Evolutionary conservation across 2,888 invertebrate species (phyloP), one percentile per base, ranked within the genome.

Genomic region (Pollenia angustigena): DNA sequence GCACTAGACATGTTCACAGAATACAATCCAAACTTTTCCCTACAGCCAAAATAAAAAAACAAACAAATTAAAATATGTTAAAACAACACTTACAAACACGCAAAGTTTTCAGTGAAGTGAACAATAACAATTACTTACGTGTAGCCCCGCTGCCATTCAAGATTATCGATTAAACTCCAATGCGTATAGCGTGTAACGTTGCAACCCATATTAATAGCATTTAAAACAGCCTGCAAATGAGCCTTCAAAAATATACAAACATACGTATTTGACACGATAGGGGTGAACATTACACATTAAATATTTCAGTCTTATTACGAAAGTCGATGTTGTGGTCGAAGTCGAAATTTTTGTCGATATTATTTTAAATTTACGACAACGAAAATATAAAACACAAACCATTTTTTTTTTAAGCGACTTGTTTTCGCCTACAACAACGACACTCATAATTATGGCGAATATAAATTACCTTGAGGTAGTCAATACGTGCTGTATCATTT

Each of bases 1-100:
- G 94, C 93, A 88, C 94, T 95, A 1, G 93, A 91, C 90, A 96
- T 96, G 90, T 97, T 95, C 0, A 97, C 96, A 89, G 95, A 94
- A 89, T 95, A 95, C 0, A 97, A 89, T 8, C 97, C 97, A 92
- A 96, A 97, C 90, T 94, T 95, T 87, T 94, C 94, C 12, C 96
- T 96, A 91, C 79, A 94, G 94, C 48, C 56, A 66, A 79, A 81
- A 74, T 10, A 58, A 58, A 50, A 60, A 64, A 48, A 18, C 86
- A 80, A 81, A 68, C 68, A 88, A 88, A 69, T 81, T 42, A 60
- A 80, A 81, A 60, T 64, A 56, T 69, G 52, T 72, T 74, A 68
- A 85, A 81, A 54, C 14, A 75, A 44, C 23, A 85, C 76, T 82
- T 79, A 16, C n/a, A 71, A 76, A 76, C 71, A 76, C 81, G 81